Evolutionary conservation across 2,797 vertebrate species (phyloP), one percentile per base, ranked within the genome.

Genomic region (Siniperca undulata): DNA sequence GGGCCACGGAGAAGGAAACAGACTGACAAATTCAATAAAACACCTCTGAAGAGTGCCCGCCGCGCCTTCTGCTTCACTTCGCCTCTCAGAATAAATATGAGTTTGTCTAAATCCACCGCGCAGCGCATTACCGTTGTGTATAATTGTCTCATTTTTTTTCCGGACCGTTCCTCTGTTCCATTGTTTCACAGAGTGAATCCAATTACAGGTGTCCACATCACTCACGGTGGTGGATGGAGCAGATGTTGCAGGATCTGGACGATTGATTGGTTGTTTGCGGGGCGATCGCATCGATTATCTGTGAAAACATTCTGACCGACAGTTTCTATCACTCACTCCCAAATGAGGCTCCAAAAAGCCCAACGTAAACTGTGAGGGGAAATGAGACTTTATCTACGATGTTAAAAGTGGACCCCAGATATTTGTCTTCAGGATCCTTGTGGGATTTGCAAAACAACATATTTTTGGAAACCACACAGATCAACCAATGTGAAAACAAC

Each of bases 21-120:
- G 86, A 81, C 91, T 88, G 90, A 89, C 92, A 93, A 92, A 92
- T 93, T 92, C 93, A 94, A 95, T 95, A 93, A 94, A 94, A 90
- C 89, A 86, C 87, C 89, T 91, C 84, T 82, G 91, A 90, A 74
- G 86, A 80, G 80, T 10, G 52, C 52, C 46, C 44, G 30, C 83
- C 52, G 34, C 64, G 38, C 82, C 77, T 74, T 80, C 86, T 86
- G 86, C 85, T 84, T 88, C 86, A 64, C 86, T 78, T 87, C 17
- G 44, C 64, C 75, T 55, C 87, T 53, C 83, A 76, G 87, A 90
- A 92, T 93, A 95, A 94, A 92, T 92, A 92, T 92, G 88, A 92
- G 88, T 93, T 90, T 89, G 92, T 92, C 91, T 89, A 88, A 90
- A 91, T 84, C 82, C 50, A 24, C 81, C 2, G 38, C 69, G 24